Conservation (phyloP, 2,797 vertebrate species). For the Valencia hispanica region DNA sequence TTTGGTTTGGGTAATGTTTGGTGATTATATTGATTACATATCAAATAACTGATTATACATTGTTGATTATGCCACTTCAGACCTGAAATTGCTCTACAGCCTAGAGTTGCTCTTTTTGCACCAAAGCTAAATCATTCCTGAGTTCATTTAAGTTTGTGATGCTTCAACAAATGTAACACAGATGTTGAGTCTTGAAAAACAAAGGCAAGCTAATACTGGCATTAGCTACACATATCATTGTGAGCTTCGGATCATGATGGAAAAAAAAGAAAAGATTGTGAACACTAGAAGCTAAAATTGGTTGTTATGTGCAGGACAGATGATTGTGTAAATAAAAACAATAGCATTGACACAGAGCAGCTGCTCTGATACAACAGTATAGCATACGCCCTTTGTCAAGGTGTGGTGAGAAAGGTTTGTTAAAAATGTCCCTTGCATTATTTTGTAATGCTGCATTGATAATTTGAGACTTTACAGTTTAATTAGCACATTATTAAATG, state of each 20-base stretch:
- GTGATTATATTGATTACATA: neutral
- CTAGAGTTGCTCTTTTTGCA: neutral
- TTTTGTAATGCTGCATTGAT: slow-evolving; percentile 67
- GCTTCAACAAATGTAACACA: neutral
- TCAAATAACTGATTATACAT: neutral
- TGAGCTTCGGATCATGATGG: neutral
- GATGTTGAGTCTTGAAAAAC: neutral
- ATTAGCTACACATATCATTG: neutral
- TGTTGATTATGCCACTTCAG: neutral
- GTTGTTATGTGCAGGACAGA: neutral
- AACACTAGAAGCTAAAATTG: neutral
- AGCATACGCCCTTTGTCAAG: neutral
- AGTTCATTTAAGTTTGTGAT: slow-evolving; percentile 1
- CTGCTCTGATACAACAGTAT: neutral
- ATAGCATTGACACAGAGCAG: neutral
- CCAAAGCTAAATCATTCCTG: neutral
- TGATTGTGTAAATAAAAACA: neutral
- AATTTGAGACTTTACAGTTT: slow-evolving; percentile 72
- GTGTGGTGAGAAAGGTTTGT: slow-evolving; percentile 9
- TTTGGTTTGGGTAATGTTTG: neutral
- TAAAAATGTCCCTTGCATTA: slow-evolving; percentile 41
- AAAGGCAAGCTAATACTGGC: neutral
- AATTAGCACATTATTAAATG: slow-evolving; percentile 78
- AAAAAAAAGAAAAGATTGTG: neutral
- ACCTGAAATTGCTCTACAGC: neutral